A percentile compares a stretch with the other conserved stretches of the same genome.
Evolutionary conservation across 2,888 invertebrate species (phyloP).

Genomic region (Homarus gammarus): DNA sequence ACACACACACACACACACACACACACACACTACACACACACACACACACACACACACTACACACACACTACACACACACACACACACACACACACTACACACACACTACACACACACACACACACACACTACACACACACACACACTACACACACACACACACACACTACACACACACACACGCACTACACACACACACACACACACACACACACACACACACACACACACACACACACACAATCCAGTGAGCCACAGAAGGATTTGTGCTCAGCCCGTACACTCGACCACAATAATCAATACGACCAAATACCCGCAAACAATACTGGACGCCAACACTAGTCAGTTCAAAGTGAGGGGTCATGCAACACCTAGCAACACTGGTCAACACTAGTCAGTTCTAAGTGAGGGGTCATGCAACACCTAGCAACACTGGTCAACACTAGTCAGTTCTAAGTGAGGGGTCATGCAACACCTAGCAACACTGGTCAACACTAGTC

Average conservation of each 20-base stretch:
- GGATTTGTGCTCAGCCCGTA: neutral
- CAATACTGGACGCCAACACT: neutral
- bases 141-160: neutral
- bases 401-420: too few species aligned
- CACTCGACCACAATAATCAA: neutral
- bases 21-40: neutral
- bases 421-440: too few species aligned
- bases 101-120: constrained; percentile 14
- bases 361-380: too few species aligned
- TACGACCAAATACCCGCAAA: neutral
- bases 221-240: too few species aligned
- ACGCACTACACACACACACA: neutral
- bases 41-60: constrained; percentile 1
- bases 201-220: neutral
- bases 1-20: neutral
- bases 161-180: neutral
- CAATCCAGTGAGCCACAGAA: neutral
- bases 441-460: too few species aligned
- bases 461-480: too few species aligned
- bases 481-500: too few species aligned
- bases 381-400: too few species aligned
- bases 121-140: constrained; percentile 4
- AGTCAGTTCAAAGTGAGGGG: neutral
- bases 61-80: constrained; percentile 14
- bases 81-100: constrained; percentile 12